Conservation (phyloP, 2,888 invertebrate genomes). For the Nomada lathburiana region DNA sequence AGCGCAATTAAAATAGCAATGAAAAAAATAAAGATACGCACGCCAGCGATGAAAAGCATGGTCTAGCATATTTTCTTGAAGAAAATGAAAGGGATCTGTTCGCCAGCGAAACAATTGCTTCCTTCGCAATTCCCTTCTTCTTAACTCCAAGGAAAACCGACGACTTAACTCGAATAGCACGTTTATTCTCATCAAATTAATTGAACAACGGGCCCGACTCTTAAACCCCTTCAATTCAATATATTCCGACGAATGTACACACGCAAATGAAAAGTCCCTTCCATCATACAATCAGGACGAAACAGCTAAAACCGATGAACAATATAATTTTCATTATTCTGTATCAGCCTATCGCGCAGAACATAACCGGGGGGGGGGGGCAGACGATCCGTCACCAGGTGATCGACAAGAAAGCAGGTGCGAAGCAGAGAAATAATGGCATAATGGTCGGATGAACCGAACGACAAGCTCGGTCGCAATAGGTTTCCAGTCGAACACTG, state of each 20-base stretch:
- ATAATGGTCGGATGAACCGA: conserved; percentile 18
- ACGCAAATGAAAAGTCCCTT: too few species aligned
- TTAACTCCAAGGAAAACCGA: neutral
- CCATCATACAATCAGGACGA: too few species aligned
- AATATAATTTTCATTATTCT: too few species aligned
- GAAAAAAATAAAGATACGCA: neutral
- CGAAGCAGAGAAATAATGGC: conserved; percentile 27
- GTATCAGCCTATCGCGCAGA: neutral
- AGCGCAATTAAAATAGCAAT: neutral
- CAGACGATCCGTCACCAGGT: neutral
- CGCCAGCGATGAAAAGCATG: neutral
- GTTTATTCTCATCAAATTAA: neutral
- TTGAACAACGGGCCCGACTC: too few species aligned
- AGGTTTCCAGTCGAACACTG: conserved; percentile 55
- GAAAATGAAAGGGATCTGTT: neutral
- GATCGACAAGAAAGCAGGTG: conserved; percentile 20
- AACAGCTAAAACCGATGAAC: too few species aligned
- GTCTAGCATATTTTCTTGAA: neutral
- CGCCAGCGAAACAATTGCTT: neutral
- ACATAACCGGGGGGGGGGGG: neutral
- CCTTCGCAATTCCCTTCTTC: neutral
- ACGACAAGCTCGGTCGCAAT: conserved; percentile 49
- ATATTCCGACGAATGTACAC: too few species aligned
- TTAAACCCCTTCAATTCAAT: too few species aligned
- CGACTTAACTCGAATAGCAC: neutral